These are phyloP conservation scores for Epinotia nisella DNA, from an alignment of 2,888 invertebrate genomes.

Conservation along the genomic window DNA sequence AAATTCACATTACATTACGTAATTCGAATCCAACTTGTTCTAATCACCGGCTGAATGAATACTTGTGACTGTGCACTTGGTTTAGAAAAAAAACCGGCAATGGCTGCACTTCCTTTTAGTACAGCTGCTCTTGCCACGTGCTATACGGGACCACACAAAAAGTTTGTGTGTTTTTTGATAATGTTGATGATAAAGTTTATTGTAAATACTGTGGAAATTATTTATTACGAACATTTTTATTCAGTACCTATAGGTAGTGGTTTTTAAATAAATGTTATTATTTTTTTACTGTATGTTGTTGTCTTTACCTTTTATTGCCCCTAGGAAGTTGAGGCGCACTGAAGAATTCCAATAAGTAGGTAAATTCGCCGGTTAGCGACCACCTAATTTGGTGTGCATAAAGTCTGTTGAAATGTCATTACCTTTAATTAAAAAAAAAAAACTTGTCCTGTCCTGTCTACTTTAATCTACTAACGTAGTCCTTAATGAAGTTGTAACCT, in stretches of 20 bases:
- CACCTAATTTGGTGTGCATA: no score
- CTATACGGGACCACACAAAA: conserved; percentile 60
- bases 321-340: no score
- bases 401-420: no score
- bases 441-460: no score
- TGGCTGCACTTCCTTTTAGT: conserved; percentile 75
- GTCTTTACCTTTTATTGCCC: no score
- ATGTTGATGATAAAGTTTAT: conserved; percentile 39
- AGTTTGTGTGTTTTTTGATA: conserved; percentile 45
- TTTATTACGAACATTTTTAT: neutral
- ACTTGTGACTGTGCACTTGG: conserved; percentile 50
- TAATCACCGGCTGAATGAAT: conserved; percentile 50
- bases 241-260: no score
- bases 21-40: conserved; percentile 52
- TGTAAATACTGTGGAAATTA: conserved; percentile 32
- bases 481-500: no score
- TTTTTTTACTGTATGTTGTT: no score
- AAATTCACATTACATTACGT: conserved; percentile 41
- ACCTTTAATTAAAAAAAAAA: no score
- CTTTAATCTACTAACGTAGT: no score
- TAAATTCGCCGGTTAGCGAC: no score
- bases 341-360: no score
- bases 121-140: conserved; percentile 69
- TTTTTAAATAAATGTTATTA: neutral
- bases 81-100: conserved; percentile 52